Percentiles rank a stretch among this genome's conserved stretches.
phyloP scores from a whole-genome alignment of 2,888 invertebrate species.

The Athalia rosae region DNA sequence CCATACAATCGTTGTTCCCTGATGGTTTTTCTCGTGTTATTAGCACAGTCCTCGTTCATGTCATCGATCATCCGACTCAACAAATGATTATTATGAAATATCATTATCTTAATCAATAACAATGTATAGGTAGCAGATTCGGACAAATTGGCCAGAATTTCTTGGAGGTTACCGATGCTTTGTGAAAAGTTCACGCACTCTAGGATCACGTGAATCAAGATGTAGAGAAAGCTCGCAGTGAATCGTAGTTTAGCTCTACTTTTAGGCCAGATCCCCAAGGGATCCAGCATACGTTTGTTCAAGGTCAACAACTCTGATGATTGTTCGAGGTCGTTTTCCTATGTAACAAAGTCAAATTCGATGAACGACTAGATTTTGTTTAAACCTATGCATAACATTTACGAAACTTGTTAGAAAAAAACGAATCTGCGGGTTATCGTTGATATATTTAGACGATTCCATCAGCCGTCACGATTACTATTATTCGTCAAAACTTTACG shows the following conservation, averaged over 20 bases:
- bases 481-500: no score
- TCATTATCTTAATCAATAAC: constrained; percentile 60
- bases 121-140: constrained; percentile 62
- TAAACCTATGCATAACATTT: not conserved
- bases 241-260: constrained; percentile 52
- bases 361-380: not conserved
- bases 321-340: not conserved
- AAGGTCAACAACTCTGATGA: constrained; percentile 16
- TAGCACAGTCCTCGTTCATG: constrained; percentile 5
- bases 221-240: constrained; percentile 59
- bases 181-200: constrained; percentile 62
- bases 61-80: constrained; percentile 18
- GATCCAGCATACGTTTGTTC: constrained; percentile 27
- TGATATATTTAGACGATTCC: no score
- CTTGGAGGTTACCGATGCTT: constrained; percentile 60
- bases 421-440: no score
- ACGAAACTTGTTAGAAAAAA: not conserved
- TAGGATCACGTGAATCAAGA: constrained; percentile 60
- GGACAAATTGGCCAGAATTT: constrained; percentile 62
- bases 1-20: not conserved
- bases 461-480: no score
- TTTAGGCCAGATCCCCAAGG: constrained; percentile 34
- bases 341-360: not conserved
- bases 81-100: constrained; percentile 52
- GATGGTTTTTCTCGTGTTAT: not conserved